These are phyloP conservation scores for Bufotes viridis DNA, from an alignment of 2,797 vertebrate genomes.

Conservation along the genomic window DNA sequence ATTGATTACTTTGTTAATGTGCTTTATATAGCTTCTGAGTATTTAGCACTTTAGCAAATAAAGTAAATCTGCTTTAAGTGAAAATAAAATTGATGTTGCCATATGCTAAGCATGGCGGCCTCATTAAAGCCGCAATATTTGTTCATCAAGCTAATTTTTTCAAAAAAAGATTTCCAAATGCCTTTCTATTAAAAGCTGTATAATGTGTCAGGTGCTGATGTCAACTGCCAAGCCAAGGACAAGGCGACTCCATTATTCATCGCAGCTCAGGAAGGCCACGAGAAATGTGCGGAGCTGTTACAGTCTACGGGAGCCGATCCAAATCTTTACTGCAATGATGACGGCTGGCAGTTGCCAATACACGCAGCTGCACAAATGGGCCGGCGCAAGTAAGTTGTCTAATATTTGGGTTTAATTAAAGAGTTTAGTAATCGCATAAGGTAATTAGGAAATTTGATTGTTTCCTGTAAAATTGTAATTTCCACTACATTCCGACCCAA, in stretches of 20 bases:
- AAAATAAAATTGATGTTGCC: constrained; percentile 53
- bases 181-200: constrained; percentile 59
- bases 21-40: neutral
- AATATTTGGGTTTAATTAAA: constrained; percentile 49
- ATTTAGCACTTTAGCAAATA: constrained; percentile 12
- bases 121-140: constrained; percentile 20
- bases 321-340: constrained; percentile 84
- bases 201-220: constrained; percentile 80
- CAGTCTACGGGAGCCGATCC: constrained; percentile 83
- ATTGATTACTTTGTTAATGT: neutral
- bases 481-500: constrained; percentile 46
- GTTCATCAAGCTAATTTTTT: constrained; percentile 44
- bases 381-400: constrained; percentile 79
- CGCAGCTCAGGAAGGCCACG: constrained; percentile 92
- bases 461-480: neutral
- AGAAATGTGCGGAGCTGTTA: constrained; percentile 81
- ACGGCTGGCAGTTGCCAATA: constrained; percentile 89
- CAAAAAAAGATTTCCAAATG: constrained; percentile 47
- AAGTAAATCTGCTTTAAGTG: constrained; percentile 58
- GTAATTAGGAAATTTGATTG: constrained; percentile 47
- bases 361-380: constrained; percentile 92
- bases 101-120: constrained; percentile 28
- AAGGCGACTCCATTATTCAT: constrained; percentile 91
- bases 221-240: constrained; percentile 88
- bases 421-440: constrained; percentile 54